phyloP scores from a whole-genome alignment of 2,113 vertebrate species.

The Rhinogobius similis region DNA sequence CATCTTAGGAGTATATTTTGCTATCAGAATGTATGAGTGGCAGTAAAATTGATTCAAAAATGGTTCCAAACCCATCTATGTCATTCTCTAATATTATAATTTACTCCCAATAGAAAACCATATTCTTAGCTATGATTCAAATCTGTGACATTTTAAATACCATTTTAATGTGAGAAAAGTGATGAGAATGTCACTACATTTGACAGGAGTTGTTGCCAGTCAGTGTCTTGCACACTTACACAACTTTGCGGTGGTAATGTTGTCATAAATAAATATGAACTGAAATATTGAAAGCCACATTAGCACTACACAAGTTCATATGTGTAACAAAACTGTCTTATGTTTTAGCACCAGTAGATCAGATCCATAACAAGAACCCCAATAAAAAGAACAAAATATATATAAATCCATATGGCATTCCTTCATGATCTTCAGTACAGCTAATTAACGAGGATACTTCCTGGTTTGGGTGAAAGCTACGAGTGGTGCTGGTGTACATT shows the following conservation, averaged over 20 bases:
- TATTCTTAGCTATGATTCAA: neutral
- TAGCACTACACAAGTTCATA: neutral
- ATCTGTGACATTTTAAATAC: neutral
- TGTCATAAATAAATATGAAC: slow-evolving; percentile 1
- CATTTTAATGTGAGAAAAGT: neutral
- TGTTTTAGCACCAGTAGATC: slow-evolving; percentile 40
- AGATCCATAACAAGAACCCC: neutral
- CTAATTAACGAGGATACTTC: slow-evolving; percentile 5
- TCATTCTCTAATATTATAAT: neutral
- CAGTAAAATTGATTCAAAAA: neutral
- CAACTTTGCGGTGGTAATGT: neutral
- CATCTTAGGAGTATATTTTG: neutral
- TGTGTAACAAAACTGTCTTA: neutral
- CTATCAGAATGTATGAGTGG: slow-evolving; percentile 4
- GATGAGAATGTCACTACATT: neutral
- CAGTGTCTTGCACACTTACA: neutral
- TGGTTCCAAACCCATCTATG: neutral
- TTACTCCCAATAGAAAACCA: neutral
- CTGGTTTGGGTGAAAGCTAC: slow-evolving; percentile 25
- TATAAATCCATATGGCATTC: slow-evolving; percentile 22
- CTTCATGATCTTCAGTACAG: slow-evolving; percentile 26
- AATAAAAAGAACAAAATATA: slow-evolving; percentile 1
- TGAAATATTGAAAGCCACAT: slow-evolving; percentile 5
- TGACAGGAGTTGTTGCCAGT: slow-evolving; percentile 11
- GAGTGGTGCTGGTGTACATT: slow-evolving; percentile 66